Base-by-base conservation (phyloP, 2,888 invertebrate genomes). In the Aricia artaxerxes region DNA sequence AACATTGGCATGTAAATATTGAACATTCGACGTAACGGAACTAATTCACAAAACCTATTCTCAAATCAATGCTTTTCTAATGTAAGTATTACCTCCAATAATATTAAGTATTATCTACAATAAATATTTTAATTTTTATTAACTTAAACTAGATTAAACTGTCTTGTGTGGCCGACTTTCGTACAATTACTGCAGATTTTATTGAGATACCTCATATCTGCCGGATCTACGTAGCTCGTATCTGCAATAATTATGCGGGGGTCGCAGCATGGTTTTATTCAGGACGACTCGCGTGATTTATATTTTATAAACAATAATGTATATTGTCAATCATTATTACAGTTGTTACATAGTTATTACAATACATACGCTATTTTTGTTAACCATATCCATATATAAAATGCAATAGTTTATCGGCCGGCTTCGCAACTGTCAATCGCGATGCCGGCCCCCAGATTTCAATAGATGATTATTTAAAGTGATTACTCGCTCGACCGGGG, bases 41-140 rank as follows among this genome's bases (percentile, higher is more conserved):
- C 88, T 84, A 78, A 90, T 91, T 92, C 93, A 93, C 93, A 94
- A 93, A 84, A 91, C 85, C 80, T 81, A 83, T 89, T 90, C 91
- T 91, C 90, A 91, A 90, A 89, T 85, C 81, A 86, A 85, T 90
- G 90, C 90, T 91, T 90, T 88, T 90, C 88, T 88, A 86, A 87
- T 86, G 84, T 93, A 92, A 93, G 93, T 94, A 93, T 94, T 93
- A 93, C 93, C 92, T 94, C 92, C 90, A 90, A 87, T 91, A 91
- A 88, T 88, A 83, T 89, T 93, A 93, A 94, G 93, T 93, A 93
- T 93, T 92, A 93, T 90, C 91, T 93, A 91, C 91, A 89, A 87
- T 87, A 88, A 88, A 88, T 87, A 86, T 87, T 89, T 90, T 90
- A 88, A 88, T 89, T 90, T 87, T 89, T 80, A 82, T 79, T 82